Percentiles rank a stretch among this genome's conserved stretches.
Evolutionary conservation across 2,888 invertebrate genomes (phyloP).

Genomic region (Cephus sareptanus): DNA sequence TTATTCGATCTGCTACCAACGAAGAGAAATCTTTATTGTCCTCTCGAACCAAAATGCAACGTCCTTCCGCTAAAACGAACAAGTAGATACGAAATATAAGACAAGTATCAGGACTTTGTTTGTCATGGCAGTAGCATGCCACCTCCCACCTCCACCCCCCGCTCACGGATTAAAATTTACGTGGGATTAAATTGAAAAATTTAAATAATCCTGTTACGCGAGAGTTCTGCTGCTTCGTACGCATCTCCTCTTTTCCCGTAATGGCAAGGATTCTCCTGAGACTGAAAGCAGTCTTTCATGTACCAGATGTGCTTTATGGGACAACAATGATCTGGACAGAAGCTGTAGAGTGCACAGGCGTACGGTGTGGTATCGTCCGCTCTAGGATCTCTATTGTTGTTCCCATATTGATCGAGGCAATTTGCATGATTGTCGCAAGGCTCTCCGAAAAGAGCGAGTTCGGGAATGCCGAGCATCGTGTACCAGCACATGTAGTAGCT

Average conservation of each 20-base stretch:
- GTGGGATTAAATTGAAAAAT: neutral
- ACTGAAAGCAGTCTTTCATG: constrained; percentile 65
- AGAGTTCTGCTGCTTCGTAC: neutral
- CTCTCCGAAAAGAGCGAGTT: constrained; percentile 69
- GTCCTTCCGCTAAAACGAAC: constrained; percentile 41
- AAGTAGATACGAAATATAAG: neutral
- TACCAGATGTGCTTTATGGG: constrained; percentile 66
- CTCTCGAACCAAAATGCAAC: constrained; percentile 61
- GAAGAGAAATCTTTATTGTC: constrained; percentile 67
- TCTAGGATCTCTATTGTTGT: constrained; percentile 69
- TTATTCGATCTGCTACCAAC: constrained; percentile 71
- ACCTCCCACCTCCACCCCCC: no score
- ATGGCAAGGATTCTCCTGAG: constrained; percentile 69
- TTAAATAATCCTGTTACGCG: constrained; percentile 19
- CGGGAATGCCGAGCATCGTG: constrained; percentile 70
- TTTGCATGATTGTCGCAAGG: constrained; percentile 73
- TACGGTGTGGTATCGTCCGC: constrained; percentile 70
- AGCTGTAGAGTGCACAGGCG: constrained; percentile 73
- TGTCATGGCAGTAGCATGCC: neutral
- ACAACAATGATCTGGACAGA: constrained; percentile 77
- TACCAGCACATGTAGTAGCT: constrained; percentile 78
- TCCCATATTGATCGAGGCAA: constrained; percentile 68
- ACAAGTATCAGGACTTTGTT: no score
- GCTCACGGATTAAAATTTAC: neutral
- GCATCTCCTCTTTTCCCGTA: constrained; percentile 60